A percentile compares a stretch with the other conserved stretches of the same genome.
phyloP scores from a whole-genome alignment of 2,888 invertebrate species.

The Cephus pygmeus region DNA sequence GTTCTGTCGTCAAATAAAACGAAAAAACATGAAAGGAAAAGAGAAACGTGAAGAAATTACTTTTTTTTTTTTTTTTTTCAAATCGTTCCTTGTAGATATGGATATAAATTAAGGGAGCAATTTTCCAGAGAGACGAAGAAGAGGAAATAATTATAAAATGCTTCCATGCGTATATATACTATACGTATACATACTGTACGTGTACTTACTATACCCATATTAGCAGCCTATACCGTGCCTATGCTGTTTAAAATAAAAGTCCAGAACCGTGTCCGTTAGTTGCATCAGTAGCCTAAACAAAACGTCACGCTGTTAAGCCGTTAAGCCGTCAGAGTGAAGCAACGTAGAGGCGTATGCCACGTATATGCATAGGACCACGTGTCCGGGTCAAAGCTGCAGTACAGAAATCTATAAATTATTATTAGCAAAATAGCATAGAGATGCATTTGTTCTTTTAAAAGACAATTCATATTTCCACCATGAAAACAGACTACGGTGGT shows the following conservation, averaged over 20 bases:
- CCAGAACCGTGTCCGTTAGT: neutral
- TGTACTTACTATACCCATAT: neutral
- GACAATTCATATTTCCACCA: neutral
- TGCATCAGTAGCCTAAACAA: neutral
- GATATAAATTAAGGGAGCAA: neutral
- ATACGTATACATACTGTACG: neutral
- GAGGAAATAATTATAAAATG: neutral
- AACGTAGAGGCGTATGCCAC: neutral
- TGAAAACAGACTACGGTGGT: neutral
- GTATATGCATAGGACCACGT: neutral
- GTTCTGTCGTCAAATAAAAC: neutral
- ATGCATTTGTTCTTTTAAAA: neutral
- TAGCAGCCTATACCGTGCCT: neutral
- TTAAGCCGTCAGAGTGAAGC: neutral
- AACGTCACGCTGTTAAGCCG: neutral
- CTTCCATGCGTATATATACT: neutral
- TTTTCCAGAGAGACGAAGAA: neutral
- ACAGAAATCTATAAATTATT: neutral
- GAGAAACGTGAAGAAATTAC: neutral
- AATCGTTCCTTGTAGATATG: neutral
- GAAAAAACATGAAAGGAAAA: neutral
- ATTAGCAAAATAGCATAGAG: neutral
- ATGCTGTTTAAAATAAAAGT: neutral
- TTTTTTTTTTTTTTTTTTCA: neutral
- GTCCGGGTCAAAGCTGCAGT: neutral